Conservation (phyloP, 2,113 vertebrate species). For the Poicephalus gulielmi region DNA sequence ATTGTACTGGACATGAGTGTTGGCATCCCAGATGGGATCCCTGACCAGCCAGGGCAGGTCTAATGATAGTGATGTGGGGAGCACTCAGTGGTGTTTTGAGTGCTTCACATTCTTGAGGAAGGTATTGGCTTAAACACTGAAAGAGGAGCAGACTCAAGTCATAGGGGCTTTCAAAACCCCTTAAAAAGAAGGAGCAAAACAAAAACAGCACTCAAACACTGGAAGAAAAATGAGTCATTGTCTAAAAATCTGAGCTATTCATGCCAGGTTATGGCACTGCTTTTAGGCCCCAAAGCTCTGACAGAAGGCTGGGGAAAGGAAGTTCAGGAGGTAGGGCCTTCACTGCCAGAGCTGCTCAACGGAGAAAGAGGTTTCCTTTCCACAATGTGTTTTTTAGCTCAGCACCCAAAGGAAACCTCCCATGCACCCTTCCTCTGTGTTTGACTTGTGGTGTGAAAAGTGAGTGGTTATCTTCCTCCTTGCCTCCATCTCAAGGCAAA, state of each 20-base stretch:
- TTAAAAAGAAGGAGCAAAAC: neutral
- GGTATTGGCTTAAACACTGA: neutral
- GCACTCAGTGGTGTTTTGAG: neutral
- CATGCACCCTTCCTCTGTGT: neutral
- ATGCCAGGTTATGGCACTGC: neutral
- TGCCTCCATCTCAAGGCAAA: neutral
- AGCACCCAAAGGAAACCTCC: neutral
- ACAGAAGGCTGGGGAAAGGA: neutral
- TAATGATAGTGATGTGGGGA: neutral
- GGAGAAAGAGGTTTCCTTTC: neutral
- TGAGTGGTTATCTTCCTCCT: neutral
- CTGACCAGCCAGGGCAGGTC: neutral
- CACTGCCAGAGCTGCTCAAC: neutral
- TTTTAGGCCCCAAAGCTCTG: neutral
- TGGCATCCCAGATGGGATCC: neutral
- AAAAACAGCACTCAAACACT: neutral
- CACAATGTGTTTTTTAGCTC: neutral
- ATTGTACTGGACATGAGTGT: neutral
- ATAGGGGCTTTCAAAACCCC: neutral
- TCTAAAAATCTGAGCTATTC: neutral
- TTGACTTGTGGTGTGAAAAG: neutral
- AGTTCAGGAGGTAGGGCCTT: neutral
- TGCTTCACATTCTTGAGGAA: neutral
- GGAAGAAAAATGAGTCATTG: neutral
- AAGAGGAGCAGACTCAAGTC: neutral